Conservation (phyloP, 2,888 invertebrate species). For the Gastrophysa polygoni region DNA sequence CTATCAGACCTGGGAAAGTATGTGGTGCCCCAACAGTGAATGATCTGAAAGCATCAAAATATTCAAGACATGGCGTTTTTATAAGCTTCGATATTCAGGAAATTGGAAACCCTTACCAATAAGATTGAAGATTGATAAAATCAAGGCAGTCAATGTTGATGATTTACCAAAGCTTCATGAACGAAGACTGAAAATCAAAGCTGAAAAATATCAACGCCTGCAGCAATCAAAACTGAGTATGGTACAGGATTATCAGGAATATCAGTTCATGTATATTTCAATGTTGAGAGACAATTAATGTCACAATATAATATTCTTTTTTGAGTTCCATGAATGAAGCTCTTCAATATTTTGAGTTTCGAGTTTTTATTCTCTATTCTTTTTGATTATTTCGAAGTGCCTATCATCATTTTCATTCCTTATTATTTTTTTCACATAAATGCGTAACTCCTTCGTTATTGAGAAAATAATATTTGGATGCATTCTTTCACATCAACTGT, state of each 20-base stretch:
- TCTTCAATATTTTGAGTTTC: neutral
- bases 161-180: conserved; percentile 13
- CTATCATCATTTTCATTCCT: neutral
- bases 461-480: conserved; percentile 5
- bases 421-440: neutral
- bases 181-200: conserved; percentile 15
- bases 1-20: conserved; percentile 15
- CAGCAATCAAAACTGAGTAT: conserved; percentile 21
- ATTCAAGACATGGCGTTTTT: conserved; percentile 15
- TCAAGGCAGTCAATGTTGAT: conserved; percentile 2
- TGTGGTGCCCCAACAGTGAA: conserved; percentile 10
- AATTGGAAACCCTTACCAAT: conserved; percentile 16
- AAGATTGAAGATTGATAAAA: conserved; percentile 5
- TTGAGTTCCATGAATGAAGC: neutral
- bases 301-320: conserved; percentile 4
- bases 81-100: conserved; percentile 15
- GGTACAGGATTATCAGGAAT: conserved; percentile 23
- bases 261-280: neutral
- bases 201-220: conserved; percentile 22
- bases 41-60: conserved; percentile 15
- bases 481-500: neutral
- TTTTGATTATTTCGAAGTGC: neutral
- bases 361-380: neutral
- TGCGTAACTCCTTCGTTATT: conserved; percentile 2
- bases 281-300: neutral